phyloP scores from a whole-genome alignment of 2,888 invertebrate species.

The Drosophila mettleri region DNA sequence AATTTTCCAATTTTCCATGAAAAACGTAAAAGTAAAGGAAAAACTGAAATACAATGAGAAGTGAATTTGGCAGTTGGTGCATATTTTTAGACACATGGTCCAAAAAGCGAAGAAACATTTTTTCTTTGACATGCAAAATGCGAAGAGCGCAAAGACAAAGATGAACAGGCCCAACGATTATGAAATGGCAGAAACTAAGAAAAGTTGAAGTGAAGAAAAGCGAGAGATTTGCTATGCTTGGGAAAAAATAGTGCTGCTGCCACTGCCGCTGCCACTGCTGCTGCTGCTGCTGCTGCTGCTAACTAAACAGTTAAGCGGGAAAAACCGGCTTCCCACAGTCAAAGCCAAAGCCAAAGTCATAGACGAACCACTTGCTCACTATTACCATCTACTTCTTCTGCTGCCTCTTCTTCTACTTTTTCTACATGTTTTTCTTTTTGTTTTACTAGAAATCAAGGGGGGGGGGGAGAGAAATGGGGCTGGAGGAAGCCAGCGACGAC shows the following conservation, averaged over 20 bases:
- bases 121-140: constrained; percentile 74
- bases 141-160: constrained; percentile 40
- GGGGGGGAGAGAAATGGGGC: constrained; percentile 1
- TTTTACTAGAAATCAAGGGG: constrained; percentile 17
- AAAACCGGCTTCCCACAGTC: constrained; percentile 65
- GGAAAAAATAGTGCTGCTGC: constrained; percentile 46
- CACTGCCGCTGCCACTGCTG: too few relatives aligned
- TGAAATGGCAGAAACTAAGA: constrained; percentile 54
- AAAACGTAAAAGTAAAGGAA: neutral
- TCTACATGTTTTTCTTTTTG: constrained; percentile 14
- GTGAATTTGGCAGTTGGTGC: constrained; percentile 31
- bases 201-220: constrained; percentile 29
- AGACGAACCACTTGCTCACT: constrained; percentile 54
- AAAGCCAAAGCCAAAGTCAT: constrained; percentile 15
- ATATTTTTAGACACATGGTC: constrained; percentile 68
- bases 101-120: constrained; percentile 15
- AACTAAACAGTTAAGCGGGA: constrained; percentile 51
- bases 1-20: constrained; percentile 52
- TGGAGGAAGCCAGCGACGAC: constrained; percentile 23
- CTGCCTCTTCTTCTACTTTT: neutral
- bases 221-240: constrained; percentile 54
- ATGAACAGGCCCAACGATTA: constrained; percentile 49
- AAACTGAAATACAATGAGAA: constrained; percentile 35
- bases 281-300: constrained; percentile 1
- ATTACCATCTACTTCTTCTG: neutral